Percentiles rank a stretch among this genome's conserved stretches.
These are phyloP conservation scores for Macquaria ambigua DNA, from an alignment of 2,113 vertebrate species.

Conservation along the genomic window DNA sequence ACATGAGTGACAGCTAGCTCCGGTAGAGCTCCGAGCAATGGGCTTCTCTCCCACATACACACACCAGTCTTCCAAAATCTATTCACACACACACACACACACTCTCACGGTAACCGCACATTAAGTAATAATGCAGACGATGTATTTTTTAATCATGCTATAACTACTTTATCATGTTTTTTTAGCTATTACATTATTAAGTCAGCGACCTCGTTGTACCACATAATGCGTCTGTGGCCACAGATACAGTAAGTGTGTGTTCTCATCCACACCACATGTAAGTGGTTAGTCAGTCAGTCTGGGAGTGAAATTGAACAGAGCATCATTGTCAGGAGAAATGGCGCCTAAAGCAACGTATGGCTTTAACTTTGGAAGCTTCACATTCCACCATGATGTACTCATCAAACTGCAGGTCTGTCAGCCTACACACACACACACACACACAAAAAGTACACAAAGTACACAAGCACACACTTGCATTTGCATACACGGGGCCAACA, in stretches of 20 bases:
- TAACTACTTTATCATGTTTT: slow-evolving; percentile 30
- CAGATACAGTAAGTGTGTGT: slow-evolving; percentile 28
- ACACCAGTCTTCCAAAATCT: neutral
- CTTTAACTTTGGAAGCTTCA: slow-evolving; percentile 65
- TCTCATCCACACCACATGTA: slow-evolving; percentile 58
- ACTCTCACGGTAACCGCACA: slow-evolving; percentile 17
- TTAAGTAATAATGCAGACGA: slow-evolving; percentile 37
- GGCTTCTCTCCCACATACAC: slow-evolving; percentile 43
- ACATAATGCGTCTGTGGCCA: slow-evolving; percentile 44
- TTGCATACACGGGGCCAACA: neutral
- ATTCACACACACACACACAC: slow-evolving; percentile 17
- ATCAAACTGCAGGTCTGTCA: slow-evolving; percentile 57
- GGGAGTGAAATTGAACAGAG: slow-evolving; percentile 68
- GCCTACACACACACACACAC: slow-evolving; percentile 28
- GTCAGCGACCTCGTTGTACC: slow-evolving; percentile 1
- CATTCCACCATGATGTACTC: slow-evolving; percentile 74
- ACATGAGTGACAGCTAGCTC: slow-evolving; percentile 74
- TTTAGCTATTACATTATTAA: slow-evolving; percentile 43
- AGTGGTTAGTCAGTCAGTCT: slow-evolving; percentile 73
- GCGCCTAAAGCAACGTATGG: slow-evolving; percentile 75
- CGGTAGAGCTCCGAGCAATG: slow-evolving; percentile 76
- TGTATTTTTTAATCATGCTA: slow-evolving; percentile 30
- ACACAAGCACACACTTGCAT: slow-evolving; percentile 12
- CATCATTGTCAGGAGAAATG: slow-evolving; percentile 75
- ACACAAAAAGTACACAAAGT: slow-evolving; percentile 17